Conservation (phyloP, 1,140 invertebrate species). For the Doryteuthis pealeii region DNA sequence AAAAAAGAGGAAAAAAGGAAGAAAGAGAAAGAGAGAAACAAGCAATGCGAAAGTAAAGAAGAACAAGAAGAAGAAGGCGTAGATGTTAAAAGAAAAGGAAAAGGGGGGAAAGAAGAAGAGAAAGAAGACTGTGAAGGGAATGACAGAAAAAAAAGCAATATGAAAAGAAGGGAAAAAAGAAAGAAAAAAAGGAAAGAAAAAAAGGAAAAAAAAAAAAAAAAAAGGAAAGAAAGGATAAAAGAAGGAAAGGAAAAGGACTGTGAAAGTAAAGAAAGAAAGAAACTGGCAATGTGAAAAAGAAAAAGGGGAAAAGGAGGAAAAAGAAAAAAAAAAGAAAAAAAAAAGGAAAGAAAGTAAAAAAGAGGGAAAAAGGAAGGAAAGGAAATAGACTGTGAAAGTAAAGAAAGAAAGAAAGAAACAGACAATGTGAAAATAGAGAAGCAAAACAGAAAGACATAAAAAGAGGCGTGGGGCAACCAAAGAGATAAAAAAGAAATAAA, state of each 20-base stretch:
- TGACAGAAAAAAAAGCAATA: constrained; percentile 22
- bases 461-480: too few species aligned
- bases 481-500: too few species aligned
- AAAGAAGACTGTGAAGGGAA: constrained; percentile 18
- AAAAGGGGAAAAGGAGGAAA: constrained; percentile 2
- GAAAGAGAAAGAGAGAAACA: neutral
- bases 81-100: constrained; percentile 13
- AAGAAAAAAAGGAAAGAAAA: neutral
- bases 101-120: constrained; percentile 15
- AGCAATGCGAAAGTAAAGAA: neutral
- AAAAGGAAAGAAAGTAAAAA: neutral
- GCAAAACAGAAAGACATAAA: too few species aligned
- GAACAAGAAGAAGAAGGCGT: neutral
- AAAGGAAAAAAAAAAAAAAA: neutral
- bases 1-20: neutral
- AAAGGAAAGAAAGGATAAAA: constrained; percentile 14
- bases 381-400: neutral
- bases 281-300: neutral
- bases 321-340: neutral
- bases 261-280: constrained; percentile 9
- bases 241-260: constrained; percentile 3
- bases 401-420: neutral
- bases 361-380: neutral
- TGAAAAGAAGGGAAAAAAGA: constrained; percentile 16
- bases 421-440: neutral